Evolutionary conservation across 2,888 invertebrate species (phyloP), one percentile per base, ranked within the genome.

Genomic region (Cepaea hortensis): DNA sequence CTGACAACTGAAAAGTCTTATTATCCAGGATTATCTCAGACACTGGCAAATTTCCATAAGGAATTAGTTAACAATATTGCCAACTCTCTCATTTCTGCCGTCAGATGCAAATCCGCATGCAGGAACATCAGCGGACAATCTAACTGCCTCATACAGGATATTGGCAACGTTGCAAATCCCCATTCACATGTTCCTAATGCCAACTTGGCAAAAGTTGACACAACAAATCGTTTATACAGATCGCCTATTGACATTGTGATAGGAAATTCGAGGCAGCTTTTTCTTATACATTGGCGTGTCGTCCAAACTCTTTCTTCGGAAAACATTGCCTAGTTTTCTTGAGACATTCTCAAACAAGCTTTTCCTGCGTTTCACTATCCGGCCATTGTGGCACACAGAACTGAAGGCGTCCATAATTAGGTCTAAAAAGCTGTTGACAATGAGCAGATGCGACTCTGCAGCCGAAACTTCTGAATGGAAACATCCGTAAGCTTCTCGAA

Each of bases 381-480:
- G 84, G 13, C 86, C 84, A 65, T 84, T 83, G 20, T 87, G 88
- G 18, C 88, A 87, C 46, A 89, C 82, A 13, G 76, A 82, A 20
- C 84, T 79, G 48, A 84, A 62, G 1, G 89, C 88, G 35, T 89
- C 89, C 79, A 79, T 61, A 18, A 91, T 61, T 62, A 91, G 85
- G 46, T 84, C 81, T 48, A 87, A 88, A 76, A 90, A 87, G 5
- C 88, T 86, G 61, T 85, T 79, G 84, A 86, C 79, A 48, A 91
- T 88, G 15, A 84, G 82, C 11, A 84, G 46, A 82, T 87, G 88
- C 81, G 86, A 86, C 68, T 91, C 91, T 5, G 91, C 91, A 13
- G 91, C 91, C 1, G 91, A 91, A 9, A 91, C 89, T 70, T 91
- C 90, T 55, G 86, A 85, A 81, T 88, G 90, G 61, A 85, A 88